Evolutionary conservation across 2,797 vertebrate genomes (phyloP).

Genomic region (Hyperoplus immaculatus): DNA sequence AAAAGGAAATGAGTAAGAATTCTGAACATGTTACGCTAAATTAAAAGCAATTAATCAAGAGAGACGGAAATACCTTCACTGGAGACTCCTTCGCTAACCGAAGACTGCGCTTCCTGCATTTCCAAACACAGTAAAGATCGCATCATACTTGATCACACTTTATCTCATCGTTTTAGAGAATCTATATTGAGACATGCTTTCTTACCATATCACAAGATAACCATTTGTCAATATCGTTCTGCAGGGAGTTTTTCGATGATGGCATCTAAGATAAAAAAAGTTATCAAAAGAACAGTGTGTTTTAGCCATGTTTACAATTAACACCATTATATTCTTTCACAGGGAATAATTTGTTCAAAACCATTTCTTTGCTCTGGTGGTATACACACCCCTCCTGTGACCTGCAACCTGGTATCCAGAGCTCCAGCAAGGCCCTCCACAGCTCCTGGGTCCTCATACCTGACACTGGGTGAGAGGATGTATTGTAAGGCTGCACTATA

Average conservation of each 20-base stretch:
- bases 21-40: background rate
- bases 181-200: background rate
- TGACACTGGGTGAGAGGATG: constrained; percentile 84
- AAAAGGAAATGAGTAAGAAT: background rate
- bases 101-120: constrained; percentile 71
- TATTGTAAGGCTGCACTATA: background rate
- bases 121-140: constrained; percentile 39
- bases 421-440: constrained; percentile 94
- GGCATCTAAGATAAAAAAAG: constrained; percentile 80
- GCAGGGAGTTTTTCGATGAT: constrained; percentile 81
- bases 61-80: constrained; percentile 79
- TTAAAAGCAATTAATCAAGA: background rate
- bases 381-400: constrained; percentile 89
- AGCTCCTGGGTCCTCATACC: constrained; percentile 95
- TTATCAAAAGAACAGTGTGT: background rate
- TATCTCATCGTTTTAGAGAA: background rate
- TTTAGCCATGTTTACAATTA: background rate
- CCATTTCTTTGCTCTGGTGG: constrained; percentile 1
- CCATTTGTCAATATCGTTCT: constrained; percentile 94
- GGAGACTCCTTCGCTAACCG: constrained; percentile 81
- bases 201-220: constrained; percentile 91
- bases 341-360: background rate
- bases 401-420: constrained; percentile 94
- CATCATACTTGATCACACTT: background rate
- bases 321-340: background rate